phyloP scores from a whole-genome alignment of 1,140 invertebrate genomes.

The Nephila pilipes region DNA sequence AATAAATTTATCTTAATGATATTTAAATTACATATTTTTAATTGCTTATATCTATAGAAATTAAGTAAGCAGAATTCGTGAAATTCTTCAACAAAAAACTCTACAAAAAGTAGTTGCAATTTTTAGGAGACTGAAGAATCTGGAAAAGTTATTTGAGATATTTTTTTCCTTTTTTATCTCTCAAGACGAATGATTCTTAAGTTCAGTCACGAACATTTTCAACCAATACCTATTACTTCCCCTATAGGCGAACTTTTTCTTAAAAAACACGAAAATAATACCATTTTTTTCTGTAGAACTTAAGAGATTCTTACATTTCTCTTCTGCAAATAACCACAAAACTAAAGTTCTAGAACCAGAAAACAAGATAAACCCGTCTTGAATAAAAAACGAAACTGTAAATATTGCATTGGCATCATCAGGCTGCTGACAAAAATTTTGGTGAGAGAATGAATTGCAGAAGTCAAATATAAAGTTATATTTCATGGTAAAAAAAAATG shows the following conservation, averaged over 20 bases:
- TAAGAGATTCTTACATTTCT: slow-evolving; percentile 12
- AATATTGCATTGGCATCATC: neutral
- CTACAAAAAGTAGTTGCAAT: neutral
- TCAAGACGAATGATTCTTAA: neutral
- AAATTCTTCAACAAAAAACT: neutral
- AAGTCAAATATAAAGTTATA: neutral
- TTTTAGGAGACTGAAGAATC: neutral
- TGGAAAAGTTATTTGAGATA: neutral
- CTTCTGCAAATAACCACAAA: neutral
- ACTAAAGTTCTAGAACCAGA: slow-evolving; percentile 17
- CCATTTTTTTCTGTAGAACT: neutral
- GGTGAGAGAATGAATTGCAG: neutral
- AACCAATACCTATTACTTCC: slow-evolving; percentile 18
- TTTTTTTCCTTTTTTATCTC: neutral
- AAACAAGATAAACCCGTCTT: slow-evolving; percentile 9
- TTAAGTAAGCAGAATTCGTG: neutral
- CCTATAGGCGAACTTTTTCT: neutral
- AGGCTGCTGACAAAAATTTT: neutral
- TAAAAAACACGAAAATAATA: neutral
- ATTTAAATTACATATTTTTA: neutral
- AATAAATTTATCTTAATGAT: no score
- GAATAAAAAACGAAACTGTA: slow-evolving; percentile 2
- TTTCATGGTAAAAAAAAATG: neutral
- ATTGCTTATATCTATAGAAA: neutral
- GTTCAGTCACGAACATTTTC: slow-evolving; percentile 29